Base-by-base conservation (phyloP, 2,888 invertebrate genomes). In the Itoplectis maculator region DNA sequence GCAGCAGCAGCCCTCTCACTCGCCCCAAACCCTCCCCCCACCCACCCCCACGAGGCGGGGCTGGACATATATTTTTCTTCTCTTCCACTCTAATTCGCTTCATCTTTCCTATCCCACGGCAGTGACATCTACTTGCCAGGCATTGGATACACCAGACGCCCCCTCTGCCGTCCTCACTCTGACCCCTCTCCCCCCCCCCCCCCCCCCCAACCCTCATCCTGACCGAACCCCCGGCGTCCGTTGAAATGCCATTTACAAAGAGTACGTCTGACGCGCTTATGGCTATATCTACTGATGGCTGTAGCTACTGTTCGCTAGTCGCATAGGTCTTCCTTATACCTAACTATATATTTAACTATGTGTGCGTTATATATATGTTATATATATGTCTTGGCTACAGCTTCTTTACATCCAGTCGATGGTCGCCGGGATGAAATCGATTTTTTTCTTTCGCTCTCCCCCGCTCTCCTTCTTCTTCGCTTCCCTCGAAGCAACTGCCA, bases 341-440 rank as follows among this genome's bases (percentile, higher is more conserved):
- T 7, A 7, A n/a, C 13, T 5, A 49, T 42, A 42, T 37, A 23
- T 18, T 18, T 18, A 7, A 5, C 5, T 29, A 45, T 37, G 11
- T 8, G 3, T 37, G 11, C 8, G 3, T 29, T 29, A 29, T 29
- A 29, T 29, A 29, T 2, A 20, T 35, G 18, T 40, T 59, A 29
- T 23, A 56, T 49, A 37, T 29, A 15, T 35, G 1, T 66, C 18
- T 59, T 76, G 40, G 59, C 42, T 77, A 72, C 49, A 79, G 15
- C 76, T 76, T 61, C 61, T 77, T 77, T 59, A 82, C 79, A 82
- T 79, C 56, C 69, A 77, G 61, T 42, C 63, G 68, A 45, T 77
- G 68, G 81, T 73, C 77, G 72, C 61, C 20, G 73, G 47, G 75
- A 75, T 80, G 9, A 54, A 85, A 82, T 86, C 85, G 85, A 87